These are phyloP conservation scores for Xanthostigma xanthostigma DNA, from an alignment of 2,888 invertebrate genomes.

Conservation along the genomic window DNA sequence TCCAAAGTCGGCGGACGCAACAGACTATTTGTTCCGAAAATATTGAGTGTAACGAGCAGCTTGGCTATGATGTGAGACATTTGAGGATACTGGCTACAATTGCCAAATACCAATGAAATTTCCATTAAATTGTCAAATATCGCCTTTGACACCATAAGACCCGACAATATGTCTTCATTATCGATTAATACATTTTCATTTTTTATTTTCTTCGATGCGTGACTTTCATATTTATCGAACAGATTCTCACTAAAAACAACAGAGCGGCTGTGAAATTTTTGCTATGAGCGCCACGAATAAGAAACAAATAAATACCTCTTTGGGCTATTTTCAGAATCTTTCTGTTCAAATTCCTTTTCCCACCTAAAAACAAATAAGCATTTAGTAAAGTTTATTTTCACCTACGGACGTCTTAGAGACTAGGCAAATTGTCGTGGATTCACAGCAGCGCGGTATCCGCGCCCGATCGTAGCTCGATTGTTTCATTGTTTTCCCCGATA, in stretches of 20 bases:
- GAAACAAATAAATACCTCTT: too few relatives aligned
- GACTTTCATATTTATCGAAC: neutral
- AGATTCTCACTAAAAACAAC: neutral
- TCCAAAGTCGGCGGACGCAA: slow-evolving; percentile 42
- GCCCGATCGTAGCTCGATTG: too few relatives aligned
- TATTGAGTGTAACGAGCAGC: slow-evolving; percentile 48
- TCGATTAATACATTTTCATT: too few relatives aligned
- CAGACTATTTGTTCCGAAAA: slow-evolving; percentile 35
- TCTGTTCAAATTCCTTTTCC: slow-evolving; percentile 35
- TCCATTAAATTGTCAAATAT: slow-evolving; percentile 31
- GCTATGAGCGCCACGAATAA: too few relatives aligned
- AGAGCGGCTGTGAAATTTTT: too few relatives aligned
- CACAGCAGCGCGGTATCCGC: too few relatives aligned
- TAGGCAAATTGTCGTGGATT: too few relatives aligned
- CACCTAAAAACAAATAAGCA: slow-evolving; percentile 34
- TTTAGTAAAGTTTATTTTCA: too few relatives aligned
- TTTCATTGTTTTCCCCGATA: too few relatives aligned
- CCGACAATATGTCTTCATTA: neutral
- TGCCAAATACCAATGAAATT: slow-evolving; percentile 27
- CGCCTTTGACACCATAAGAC: slow-evolving; percentile 29
- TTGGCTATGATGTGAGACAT: slow-evolving; percentile 39
- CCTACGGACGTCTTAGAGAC: too few relatives aligned
- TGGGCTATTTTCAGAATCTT: neutral
- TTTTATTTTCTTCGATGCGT: neutral
- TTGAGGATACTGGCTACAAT: slow-evolving; percentile 24